Evolutionary conservation across 2,113 vertebrate species (phyloP).

Genomic region (Perca fluviatilis): DNA sequence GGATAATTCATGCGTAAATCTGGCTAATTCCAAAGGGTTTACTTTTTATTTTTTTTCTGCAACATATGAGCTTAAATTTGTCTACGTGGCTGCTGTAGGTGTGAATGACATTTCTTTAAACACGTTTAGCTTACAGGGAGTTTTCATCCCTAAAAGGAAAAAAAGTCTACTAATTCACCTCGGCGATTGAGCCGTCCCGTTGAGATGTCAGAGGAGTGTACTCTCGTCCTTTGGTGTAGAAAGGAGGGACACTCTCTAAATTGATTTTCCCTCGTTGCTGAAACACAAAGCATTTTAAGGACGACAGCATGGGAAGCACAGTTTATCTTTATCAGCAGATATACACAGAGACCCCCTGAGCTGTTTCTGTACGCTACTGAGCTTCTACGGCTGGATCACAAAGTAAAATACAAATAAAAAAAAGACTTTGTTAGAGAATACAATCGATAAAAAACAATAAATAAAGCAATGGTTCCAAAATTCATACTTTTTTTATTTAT

Average conservation of each 20-base stretch:
- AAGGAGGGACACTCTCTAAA: slow-evolving; percentile 56
- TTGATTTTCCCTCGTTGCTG: slow-evolving; percentile 70
- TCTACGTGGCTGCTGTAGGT: background rate
- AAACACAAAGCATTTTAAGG: slow-evolving; percentile 55
- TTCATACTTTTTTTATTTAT: too few relatives aligned
- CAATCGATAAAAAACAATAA: too few relatives aligned
- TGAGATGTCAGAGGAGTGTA: slow-evolving; percentile 64
- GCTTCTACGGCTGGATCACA: background rate
- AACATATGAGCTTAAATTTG: background rate
- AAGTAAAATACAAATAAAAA: background rate
- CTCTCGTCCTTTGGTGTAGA: slow-evolving; percentile 50
- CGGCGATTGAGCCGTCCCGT: slow-evolving; percentile 42
- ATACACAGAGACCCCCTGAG: slow-evolving; percentile 19
- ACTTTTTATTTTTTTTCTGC: too few relatives aligned
- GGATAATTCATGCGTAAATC: too few relatives aligned
- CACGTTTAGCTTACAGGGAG: background rate
- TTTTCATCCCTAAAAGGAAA: slow-evolving; percentile 1
- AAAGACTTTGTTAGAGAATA: too few relatives aligned
- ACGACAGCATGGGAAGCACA: slow-evolving; percentile 19
- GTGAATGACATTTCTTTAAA: background rate
- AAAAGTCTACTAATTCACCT: slow-evolving; percentile 51
- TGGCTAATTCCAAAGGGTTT: too few relatives aligned
- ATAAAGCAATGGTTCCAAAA: too few relatives aligned
- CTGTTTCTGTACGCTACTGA: background rate
- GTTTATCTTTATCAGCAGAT: slow-evolving; percentile 40